Conservation (phyloP, 2,113 vertebrate genomes). For the Urocynchramus pylzowi region DNA sequence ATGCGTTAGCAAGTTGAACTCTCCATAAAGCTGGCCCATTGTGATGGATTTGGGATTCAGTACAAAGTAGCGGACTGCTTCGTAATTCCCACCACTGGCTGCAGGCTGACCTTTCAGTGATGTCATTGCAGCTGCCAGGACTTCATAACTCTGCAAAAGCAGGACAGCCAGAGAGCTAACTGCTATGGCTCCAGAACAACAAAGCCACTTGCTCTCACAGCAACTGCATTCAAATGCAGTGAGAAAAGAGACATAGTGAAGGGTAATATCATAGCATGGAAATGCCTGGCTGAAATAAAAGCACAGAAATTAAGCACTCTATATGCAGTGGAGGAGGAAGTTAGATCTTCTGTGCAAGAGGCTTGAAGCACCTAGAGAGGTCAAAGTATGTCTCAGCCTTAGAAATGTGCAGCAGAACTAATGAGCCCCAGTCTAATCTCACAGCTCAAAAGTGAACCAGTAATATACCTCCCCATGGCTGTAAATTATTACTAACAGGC, state of each 20-base stretch:
- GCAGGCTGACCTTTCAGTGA: constrained; percentile 84
- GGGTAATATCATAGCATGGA: not conserved
- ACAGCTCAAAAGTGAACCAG: not conserved
- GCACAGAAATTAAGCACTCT: not conserved
- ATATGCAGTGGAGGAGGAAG: not conserved
- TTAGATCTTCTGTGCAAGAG: not conserved
- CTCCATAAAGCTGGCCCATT: constrained; percentile 93
- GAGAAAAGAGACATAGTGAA: not conserved
- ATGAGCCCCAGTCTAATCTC: not conserved
- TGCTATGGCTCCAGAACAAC: not conserved
- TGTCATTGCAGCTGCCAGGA: constrained; percentile 84
- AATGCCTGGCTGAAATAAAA: not conserved
- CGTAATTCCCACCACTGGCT: constrained; percentile 83
- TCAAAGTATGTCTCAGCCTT: not conserved
- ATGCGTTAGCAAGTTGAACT: constrained; percentile 89
- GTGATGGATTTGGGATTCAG: constrained; percentile 95
- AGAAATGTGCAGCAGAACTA: not conserved
- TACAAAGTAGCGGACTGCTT: constrained; percentile 80
- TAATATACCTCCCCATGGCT: not conserved
- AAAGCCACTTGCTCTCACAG: not conserved
- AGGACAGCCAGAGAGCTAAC: not conserved
- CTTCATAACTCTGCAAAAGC: constrained; percentile 83
- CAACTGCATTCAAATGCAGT: not conserved
- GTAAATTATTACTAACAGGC: not conserved
- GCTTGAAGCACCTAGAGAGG: not conserved